phyloP scores from a whole-genome alignment of 2,113 vertebrate genomes.

The Sapayoa aenigma region DNA sequence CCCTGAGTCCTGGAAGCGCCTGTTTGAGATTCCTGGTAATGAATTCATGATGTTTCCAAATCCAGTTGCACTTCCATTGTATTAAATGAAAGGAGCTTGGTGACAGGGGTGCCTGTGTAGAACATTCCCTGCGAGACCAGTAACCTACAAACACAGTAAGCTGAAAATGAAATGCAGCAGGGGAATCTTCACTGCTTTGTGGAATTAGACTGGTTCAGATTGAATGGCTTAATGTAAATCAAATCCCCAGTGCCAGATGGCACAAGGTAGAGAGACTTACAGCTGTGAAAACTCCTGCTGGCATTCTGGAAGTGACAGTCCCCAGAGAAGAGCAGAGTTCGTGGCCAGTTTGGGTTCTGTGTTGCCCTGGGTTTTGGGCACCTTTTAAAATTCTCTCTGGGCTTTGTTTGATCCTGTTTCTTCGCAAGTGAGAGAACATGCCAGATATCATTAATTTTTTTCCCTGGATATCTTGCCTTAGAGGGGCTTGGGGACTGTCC shows the following conservation, averaged over 20 bases:
- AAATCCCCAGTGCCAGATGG: not conserved
- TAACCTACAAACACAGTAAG: slow-evolving; percentile 9
- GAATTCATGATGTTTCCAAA: not conserved
- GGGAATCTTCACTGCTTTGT: not conserved
- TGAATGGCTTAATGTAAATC: slow-evolving; percentile 1
- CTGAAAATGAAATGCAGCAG: not conserved
- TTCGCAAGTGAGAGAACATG: not conserved
- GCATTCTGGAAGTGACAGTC: not conserved
- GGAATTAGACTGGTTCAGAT: slow-evolving; percentile 9
- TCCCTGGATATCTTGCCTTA: not conserved
- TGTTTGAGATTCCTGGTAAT: not conserved
- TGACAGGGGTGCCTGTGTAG: not conserved
- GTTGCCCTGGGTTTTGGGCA: not conserved
- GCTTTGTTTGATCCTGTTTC: not conserved
- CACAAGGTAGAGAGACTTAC: not conserved
- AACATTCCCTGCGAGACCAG: not conserved
- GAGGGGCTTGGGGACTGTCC: not conserved
- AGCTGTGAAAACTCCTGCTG: not conserved
- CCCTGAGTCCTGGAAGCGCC: not conserved
- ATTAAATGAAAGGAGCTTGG: not conserved
- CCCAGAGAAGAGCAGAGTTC: not conserved
- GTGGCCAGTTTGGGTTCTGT: fast-evolving
- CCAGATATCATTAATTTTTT: no score
- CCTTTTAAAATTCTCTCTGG: not conserved
- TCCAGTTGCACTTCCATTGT: not conserved